These are phyloP conservation scores for Baronia brevicornis DNA, from an alignment of 2,888 invertebrate genomes.

Conservation along the genomic window DNA sequence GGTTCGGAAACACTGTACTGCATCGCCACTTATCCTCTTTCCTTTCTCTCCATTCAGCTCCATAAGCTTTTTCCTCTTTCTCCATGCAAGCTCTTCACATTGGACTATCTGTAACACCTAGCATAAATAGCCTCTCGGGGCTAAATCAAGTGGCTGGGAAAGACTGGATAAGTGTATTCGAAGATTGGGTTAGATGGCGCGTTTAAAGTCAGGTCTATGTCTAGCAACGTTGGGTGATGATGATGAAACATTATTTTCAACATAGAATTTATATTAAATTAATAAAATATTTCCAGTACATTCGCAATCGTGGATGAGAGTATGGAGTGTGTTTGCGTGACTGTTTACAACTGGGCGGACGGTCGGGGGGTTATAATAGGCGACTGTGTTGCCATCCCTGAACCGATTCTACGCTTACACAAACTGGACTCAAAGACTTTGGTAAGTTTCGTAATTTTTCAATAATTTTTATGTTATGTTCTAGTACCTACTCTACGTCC, in stretches of 20 bases:
- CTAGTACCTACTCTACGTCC: no score
- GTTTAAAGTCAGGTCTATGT: no score
- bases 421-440: slow-evolving; percentile 46
- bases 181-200: no score
- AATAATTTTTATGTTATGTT: no score
- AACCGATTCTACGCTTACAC: slow-evolving; percentile 79
- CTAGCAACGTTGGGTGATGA: no score
- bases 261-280: background rate
- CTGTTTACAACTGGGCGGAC: slow-evolving; percentile 88
- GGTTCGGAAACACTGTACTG: no score
- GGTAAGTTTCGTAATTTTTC: slow-evolving; percentile 33
- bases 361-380: slow-evolving; percentile 90
- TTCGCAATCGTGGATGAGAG: slow-evolving; percentile 87
- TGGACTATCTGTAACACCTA: no score
- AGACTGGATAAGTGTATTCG: background rate
- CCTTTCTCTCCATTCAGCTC: no score
- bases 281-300: slow-evolving; percentile 75
- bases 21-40: slow-evolving; percentile 8
- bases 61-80: no score
- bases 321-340: slow-evolving; percentile 82
- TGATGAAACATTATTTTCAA: background rate
- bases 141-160: background rate
- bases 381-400: slow-evolving; percentile 87
- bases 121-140: no score
- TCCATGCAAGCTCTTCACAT: no score